Evolutionary conservation across 2,113 vertebrate species (phyloP), one percentile per base, ranked within the genome.

Genomic region (Vicugna pacos): DNA sequence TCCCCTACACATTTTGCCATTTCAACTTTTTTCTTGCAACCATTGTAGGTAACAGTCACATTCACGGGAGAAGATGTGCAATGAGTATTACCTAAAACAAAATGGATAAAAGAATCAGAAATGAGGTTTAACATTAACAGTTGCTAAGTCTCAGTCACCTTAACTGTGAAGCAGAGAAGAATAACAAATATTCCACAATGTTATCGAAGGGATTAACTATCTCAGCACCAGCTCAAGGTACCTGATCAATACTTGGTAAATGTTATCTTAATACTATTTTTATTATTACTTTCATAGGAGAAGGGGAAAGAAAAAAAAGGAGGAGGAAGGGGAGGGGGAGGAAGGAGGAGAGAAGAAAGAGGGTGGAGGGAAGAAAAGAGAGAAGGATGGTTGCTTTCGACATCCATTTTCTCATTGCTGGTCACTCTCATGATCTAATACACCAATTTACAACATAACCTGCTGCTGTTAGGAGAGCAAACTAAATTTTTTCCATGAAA

Each of bases 1-100:
- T 97, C 90, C 11, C 96, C 98, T 70, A 6, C 0, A 11, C 98
- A 98, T 89, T n/a, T 91, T 56, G 96, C 73, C 97, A 98, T 98
- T 79, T 77, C 16, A 3, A 94, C 2, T n/a, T 2, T 95, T 54
- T 93, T 97, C 72, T 3, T 91, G 76, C 97, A 98, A 3, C 93
- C 92, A 11, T 82, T 96, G 46, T 89, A 94, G 20, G 8, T 85
- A 56, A 98, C 42, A 8, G 82, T 93, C 20, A 98, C 96, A 20
- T 87, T 97, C 52, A 98, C 73, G 0, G 26, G 77, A 46, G 83
- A 28, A 58, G 93, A 1, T 88, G n/a, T 92, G 17, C 98, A 98
- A 1, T 19, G 20, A 14, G 62, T 75, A 3, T 95, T 93, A 97
- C 98, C 98, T 98, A 67, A 28, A 87, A 69, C 20, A 38, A 93